Conservation (phyloP, 2,797 vertebrate species). For the Gouania willdenowi region DNA sequence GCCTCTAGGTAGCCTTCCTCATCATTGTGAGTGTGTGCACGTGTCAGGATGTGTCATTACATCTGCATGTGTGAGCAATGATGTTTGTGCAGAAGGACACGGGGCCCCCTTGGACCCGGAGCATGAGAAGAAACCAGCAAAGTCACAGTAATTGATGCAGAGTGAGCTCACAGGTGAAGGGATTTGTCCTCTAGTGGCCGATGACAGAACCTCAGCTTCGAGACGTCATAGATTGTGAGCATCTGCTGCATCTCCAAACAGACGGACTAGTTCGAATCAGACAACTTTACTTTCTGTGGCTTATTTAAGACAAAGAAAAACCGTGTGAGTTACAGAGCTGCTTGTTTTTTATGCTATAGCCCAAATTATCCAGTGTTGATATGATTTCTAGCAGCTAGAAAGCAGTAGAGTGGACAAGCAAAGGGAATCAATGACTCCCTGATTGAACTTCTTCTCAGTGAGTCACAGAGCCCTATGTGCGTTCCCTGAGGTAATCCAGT, state of each 20-base stretch:
- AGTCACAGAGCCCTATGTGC: no score
- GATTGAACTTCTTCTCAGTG: no score
- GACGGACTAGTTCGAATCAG: slow-evolving; percentile 1
- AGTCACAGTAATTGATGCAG: slow-evolving; percentile 10
- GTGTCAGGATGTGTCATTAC: slow-evolving; percentile 3
- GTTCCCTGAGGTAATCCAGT: no score
- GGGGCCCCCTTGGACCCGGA: slow-evolving; percentile 16
- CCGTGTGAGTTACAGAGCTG: no score
- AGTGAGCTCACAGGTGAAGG: background rate
- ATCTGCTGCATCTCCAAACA: slow-evolving; percentile 29
- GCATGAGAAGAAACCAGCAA: slow-evolving; percentile 5
- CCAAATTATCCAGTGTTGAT: no score
- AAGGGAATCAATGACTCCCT: no score
- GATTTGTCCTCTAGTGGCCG: background rate
- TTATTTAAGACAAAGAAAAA: slow-evolving; percentile 1
- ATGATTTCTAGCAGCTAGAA: no score
- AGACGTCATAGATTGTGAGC: slow-evolving; percentile 13
- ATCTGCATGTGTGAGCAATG: slow-evolving; percentile 36
- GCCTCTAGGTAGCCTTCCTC: slow-evolving; percentile 56
- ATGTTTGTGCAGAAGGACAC: slow-evolving; percentile 36
- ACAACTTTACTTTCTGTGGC: slow-evolving; percentile 1
- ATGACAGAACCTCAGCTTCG: slow-evolving; percentile 12
- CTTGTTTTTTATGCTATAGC: no score
- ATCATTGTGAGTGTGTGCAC: slow-evolving; percentile 22
- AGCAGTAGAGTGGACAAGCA: no score